phyloP scores from a whole-genome alignment of 2,113 vertebrate species.

The Erpornis zantholeuca region DNA sequence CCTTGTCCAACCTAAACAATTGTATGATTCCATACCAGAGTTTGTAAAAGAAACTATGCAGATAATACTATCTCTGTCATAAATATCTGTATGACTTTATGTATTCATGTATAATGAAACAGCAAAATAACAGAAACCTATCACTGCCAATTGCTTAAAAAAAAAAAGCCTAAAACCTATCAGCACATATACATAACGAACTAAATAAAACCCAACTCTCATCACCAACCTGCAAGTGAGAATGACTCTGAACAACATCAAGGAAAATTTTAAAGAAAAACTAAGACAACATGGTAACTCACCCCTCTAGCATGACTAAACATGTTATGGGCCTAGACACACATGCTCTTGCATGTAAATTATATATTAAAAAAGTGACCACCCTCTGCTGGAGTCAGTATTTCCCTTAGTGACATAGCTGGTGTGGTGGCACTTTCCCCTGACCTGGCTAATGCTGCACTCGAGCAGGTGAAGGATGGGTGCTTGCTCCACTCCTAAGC shows the following conservation, averaged over 20 bases:
- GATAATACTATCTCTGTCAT: neutral
- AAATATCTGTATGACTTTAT: neutral
- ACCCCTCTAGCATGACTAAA: neutral
- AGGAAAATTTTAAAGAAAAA: neutral
- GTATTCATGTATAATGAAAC: neutral
- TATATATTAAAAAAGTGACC: neutral
- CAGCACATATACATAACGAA: neutral
- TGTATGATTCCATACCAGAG: neutral
- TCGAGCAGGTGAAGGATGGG: neutral
- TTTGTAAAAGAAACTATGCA: neutral
- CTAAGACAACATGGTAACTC: neutral
- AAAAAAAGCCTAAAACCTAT: neutral
- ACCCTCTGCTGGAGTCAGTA: neutral
- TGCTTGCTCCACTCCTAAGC: neutral
- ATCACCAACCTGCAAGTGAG: neutral
- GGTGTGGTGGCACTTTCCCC: neutral
- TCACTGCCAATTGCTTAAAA: neutral
- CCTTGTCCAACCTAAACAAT: neutral
- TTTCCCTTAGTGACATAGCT: neutral
- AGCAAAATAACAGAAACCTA: neutral
- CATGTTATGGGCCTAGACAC: neutral
- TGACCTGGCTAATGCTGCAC: neutral
- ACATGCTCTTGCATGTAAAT: neutral
- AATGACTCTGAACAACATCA: neutral
- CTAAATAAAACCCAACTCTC: neutral